Evolutionary conservation across 2,797 vertebrate species (phyloP).

Genomic region (Numenius phaeopus): DNA sequence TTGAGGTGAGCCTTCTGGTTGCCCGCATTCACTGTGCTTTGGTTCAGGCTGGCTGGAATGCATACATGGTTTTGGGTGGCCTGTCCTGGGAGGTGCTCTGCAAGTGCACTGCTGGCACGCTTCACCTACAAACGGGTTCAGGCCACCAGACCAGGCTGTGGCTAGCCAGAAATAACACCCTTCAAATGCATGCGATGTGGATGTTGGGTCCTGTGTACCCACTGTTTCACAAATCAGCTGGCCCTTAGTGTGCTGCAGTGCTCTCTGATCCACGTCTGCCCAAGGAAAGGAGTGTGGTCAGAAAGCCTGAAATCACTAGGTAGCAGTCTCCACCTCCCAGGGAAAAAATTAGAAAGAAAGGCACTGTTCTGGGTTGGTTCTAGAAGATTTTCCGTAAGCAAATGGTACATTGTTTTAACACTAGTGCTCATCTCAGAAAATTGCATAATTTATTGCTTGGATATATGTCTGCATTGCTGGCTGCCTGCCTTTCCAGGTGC

Average conservation of each 20-base stretch:
- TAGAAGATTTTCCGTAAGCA: neutral
- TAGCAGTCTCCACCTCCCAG: neutral
- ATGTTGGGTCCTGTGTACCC: neutral
- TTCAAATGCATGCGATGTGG: neutral
- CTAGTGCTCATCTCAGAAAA: neutral
- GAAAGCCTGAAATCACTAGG: neutral
- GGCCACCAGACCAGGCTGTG: neutral
- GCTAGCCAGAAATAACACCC: neutral
- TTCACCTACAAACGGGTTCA: rapidly evolving
- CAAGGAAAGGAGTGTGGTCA: neutral
- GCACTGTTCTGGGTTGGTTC: neutral
- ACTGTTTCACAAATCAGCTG: neutral
- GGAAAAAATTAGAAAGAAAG: neutral
- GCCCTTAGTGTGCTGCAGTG: neutral
- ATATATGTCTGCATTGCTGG: neutral
- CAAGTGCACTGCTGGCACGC: neutral
- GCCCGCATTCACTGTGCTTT: neutral
- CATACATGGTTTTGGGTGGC: neutral
- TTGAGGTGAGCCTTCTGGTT: neutral
- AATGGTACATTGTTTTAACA: neutral
- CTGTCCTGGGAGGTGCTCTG: neutral
- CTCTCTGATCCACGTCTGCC: neutral
- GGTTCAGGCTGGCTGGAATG: neutral
- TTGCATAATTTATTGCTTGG: neutral
- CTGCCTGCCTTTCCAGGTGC: neutral